Conservation (phyloP, 1,140 invertebrate species). For the Drosophila biarmipes region DNA sequence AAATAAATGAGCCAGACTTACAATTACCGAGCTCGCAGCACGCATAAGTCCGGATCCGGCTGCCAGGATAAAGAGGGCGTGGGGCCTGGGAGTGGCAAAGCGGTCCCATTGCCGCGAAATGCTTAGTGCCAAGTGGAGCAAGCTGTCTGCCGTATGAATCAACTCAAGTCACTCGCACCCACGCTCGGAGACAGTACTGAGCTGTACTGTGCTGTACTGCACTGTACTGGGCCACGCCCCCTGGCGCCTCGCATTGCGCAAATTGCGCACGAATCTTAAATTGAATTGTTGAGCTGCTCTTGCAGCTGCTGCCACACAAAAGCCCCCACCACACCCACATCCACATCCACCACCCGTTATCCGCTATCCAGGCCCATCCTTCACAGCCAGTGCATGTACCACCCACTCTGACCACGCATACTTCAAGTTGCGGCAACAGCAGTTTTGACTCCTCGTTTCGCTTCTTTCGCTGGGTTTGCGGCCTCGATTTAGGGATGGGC, state of each 20-base stretch:
- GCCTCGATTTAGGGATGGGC: constrained; percentile 20
- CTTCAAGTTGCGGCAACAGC: constrained; percentile 71
- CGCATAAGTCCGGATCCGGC: constrained; percentile 20
- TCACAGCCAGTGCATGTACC: not conserved
- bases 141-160: constrained; percentile 75
- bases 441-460: constrained; percentile 34
- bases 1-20: constrained; percentile 37
- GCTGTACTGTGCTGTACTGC: not conserved
- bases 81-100: not conserved
- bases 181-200: constrained; percentile 28
- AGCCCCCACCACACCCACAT: not conserved
- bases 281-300: constrained; percentile 77
- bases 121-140: constrained; percentile 37
- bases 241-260: constrained; percentile 57
- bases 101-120: constrained; percentile 27
- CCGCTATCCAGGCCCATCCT: not conserved
- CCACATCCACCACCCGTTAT: not conserved
- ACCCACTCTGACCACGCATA: constrained; percentile 55
- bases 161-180: constrained; percentile 61
- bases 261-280: constrained; percentile 81
- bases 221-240: constrained; percentile 29
- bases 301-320: constrained; percentile 49
- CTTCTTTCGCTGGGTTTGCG: constrained; percentile 17
- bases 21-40: constrained; percentile 35
- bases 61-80: constrained; percentile 1